Base-by-base conservation (phyloP, 1,140 invertebrate species). In the Aphelenchoides avenae region DNA sequence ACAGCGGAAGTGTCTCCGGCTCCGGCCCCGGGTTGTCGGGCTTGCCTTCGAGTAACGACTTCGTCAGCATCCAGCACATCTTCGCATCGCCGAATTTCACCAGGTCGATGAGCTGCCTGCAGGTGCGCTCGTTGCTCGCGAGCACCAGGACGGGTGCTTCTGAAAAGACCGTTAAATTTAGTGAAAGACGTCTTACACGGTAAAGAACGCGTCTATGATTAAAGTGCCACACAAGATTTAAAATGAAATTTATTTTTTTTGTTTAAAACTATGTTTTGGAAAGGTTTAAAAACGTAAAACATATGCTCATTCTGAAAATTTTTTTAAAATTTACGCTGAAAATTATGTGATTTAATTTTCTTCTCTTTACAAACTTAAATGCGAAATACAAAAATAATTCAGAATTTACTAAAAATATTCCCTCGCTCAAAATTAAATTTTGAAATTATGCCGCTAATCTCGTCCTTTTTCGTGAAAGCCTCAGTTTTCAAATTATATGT, bases 51-150 rank as follows among this genome's bases (percentile, higher is more conserved):
- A 24, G 44, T 46, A 31, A 66, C 24, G 26, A 31, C 27, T 70
- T 52, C 5, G 46, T 68, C 7, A 40, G 49, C 29, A 61, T 31
- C 69, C 68, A 72, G 24, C 26, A 44, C 26, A 70, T 57, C 27
- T 54, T 55, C 11, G 29, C 18, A 18, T 24, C 29, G 6, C 66
- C 66, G 44, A 72, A 72, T 47, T 72, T 68, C 2, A 61, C 42
- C 5, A 73, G 24, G 46, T 73, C 71, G 5, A 61, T 34, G 3
- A 75, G 37, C 33, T 73, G 71, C 1, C 61, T 48, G 36, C 58
- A 73, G 2, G 57, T 46, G 13, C 48, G 33, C 31, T 75, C 72
- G 34, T 66, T 64, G 7, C 54, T 58, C 5, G 54, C 56, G 26
- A 75, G 51, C 13, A 73, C 48, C 9, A 73, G 52, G 18, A 72